Conservation (phyloP, 2,113 vertebrate species). For the Sebastes fasciatus region DNA sequence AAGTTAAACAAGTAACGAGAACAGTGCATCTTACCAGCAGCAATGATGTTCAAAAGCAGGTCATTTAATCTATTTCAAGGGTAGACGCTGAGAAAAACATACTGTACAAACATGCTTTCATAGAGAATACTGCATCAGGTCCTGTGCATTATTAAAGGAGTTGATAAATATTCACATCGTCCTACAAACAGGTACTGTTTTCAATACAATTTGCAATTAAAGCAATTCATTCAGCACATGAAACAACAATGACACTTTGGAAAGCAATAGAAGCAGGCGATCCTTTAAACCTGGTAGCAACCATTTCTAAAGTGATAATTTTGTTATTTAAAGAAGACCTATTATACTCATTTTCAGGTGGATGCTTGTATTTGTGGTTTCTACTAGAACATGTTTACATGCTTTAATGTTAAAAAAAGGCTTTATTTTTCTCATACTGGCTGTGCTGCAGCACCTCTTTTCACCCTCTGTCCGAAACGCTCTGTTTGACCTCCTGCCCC, state of each 20-base stretch:
- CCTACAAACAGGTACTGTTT: slow-evolving; percentile 1
- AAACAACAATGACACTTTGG: background rate
- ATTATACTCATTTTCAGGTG: no score
- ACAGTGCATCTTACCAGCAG: slow-evolving; percentile 3
- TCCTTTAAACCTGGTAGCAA: background rate
- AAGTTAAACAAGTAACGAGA: slow-evolving; percentile 1
- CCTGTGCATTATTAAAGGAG: background rate
- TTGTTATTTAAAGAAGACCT: background rate
- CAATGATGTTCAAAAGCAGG: slow-evolving; percentile 4
- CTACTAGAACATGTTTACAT: no score
- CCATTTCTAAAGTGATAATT: background rate
- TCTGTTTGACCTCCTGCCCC: no score
- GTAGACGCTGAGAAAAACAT: background rate
- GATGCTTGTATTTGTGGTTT: no score
- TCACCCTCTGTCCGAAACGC: no score
- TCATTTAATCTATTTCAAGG: slow-evolving; percentile 1
- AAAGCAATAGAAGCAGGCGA: background rate
- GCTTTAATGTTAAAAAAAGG: no score
- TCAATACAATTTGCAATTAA: background rate
- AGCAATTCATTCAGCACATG: background rate
- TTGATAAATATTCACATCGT: background rate
- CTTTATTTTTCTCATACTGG: no score
- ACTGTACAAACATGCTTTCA: background rate
- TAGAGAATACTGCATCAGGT: background rate
- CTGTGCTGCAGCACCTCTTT: no score